Base-by-base conservation (phyloP, 2,888 invertebrate species). In the Plagodis pulveraria region DNA sequence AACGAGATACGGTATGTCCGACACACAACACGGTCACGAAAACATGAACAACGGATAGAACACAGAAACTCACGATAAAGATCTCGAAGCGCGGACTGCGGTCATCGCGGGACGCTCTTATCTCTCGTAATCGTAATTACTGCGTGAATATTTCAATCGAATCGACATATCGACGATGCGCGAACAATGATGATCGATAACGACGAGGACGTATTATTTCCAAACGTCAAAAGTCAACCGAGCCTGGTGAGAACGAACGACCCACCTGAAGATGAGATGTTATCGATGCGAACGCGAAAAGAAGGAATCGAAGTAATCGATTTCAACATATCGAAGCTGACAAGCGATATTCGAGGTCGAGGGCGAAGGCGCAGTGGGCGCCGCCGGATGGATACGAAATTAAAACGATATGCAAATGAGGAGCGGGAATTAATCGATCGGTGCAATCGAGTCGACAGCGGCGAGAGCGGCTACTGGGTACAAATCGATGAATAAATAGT, bases 371-470 rank as follows among this genome's bases (percentile, higher is more conserved):
- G 72, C 84, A 80, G 87, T 86, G 88, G 88, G 87, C 88, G 89
- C 88, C 88, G 89, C 88, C 86, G 86, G 87, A 87, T 87, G 88
- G 78, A 83, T 84, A 84, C 84, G 78, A 89, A 89, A 89, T 91
- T 88, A 89, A 90, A 89, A 85, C 86, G 81, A 84, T 89, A 91
- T 91, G 90, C 87, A 91, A 91, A 91, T 91, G 79, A 81, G 73
- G 71, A 76, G 71, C 77, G 78, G 80, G 86, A 84, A 89, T 87
- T 87, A 89, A 89, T 89, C 86, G 86, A 81, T 78, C 78, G 74
- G 74, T 77, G 86, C 86, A 87, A 84, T 86, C 86, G 85, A 84
- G 74, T 82, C 80, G 89, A 86, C 84, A 80, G 83, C 78, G 77
- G 77, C 84, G 81, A 81, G 80, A 82, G 58, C 77, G 71, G 84